Conservation (phyloP, 2,888 invertebrate species). For the Fragum whitleyi region DNA sequence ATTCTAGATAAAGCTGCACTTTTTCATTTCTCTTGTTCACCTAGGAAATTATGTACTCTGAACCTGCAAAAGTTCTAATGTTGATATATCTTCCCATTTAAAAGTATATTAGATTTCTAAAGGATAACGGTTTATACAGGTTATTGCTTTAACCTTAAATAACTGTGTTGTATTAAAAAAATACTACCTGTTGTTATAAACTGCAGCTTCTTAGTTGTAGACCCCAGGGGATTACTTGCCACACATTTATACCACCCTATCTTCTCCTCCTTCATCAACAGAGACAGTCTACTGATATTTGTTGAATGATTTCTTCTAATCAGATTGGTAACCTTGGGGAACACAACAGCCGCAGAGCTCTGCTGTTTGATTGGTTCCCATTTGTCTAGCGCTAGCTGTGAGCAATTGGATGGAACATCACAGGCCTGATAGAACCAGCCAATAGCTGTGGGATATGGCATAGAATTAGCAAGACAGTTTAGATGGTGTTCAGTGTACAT, state of each 20-base stretch:
- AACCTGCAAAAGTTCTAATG: no score
- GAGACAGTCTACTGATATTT: slow-evolving; percentile 48
- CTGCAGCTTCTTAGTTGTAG: slow-evolving; percentile 27
- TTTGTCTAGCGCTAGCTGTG: slow-evolving; percentile 6
- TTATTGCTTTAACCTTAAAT: no score
- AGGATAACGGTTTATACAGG: no score
- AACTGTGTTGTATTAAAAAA: no score
- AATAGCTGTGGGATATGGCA: slow-evolving; percentile 51
- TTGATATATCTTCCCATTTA: no score
- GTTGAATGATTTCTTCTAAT: slow-evolving; percentile 14
- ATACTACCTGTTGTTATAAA: slow-evolving; percentile 63
- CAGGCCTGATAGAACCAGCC: slow-evolving; percentile 69
- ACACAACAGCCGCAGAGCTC: slow-evolving; percentile 34
- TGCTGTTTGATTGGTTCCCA: slow-evolving; percentile 54
- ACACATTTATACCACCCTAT: slow-evolving; percentile 63
- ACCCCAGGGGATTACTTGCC: slow-evolving; percentile 58
- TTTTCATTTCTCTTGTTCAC: no score
- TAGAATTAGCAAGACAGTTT: slow-evolving; percentile 51
- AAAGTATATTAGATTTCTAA: no score
- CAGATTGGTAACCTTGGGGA: slow-evolving; percentile 35
- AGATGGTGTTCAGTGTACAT: slow-evolving; percentile 45
- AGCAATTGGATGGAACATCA: slow-evolving; percentile 44
- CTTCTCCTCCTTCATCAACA: slow-evolving; percentile 51
- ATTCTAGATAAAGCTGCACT: no score
- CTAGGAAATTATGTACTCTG: no score